Evolutionary conservation across 2,797 vertebrate genomes (phyloP).

Genomic region (Cirrhinus mrigala): DNA sequence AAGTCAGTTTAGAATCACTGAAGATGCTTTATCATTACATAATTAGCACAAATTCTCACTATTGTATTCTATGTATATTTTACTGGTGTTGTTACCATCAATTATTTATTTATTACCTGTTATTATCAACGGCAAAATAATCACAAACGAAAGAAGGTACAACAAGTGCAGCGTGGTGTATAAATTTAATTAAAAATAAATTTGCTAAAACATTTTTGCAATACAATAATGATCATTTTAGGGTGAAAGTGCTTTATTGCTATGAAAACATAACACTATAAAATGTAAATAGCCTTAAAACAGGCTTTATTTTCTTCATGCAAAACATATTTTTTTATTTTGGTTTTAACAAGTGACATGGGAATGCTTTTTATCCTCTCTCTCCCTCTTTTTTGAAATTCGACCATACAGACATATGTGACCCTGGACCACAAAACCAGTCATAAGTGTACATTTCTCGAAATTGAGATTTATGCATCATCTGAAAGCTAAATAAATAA

Average conservation of each 20-base stretch:
- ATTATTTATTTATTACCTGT: not conserved
- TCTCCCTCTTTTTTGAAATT: not conserved
- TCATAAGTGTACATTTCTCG: too few relatives aligned
- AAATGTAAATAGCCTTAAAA: not conserved
- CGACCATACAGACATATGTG: not conserved
- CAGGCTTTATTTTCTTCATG: not conserved
- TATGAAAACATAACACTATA: too few relatives aligned
- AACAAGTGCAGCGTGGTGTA: not conserved
- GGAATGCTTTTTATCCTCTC: too few relatives aligned
- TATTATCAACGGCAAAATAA: not conserved
- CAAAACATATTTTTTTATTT: not conserved
- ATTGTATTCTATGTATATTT: not conserved
- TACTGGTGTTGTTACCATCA: not conserved
- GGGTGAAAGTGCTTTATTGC: not conserved
- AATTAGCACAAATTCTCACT: not conserved
- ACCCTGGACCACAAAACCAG: too few relatives aligned
- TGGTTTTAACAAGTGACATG: too few relatives aligned
- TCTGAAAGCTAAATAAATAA: too few relatives aligned
- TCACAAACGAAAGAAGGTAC: not conserved
- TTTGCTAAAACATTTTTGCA: not conserved
- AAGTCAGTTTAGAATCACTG: not conserved
- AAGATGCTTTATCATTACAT: not conserved
- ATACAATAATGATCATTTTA: not conserved
- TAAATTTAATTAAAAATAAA: not conserved
- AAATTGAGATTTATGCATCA: too few relatives aligned